phyloP scores from a whole-genome alignment of 2,888 invertebrate genomes.

The Sinhomidia bicolor region DNA sequence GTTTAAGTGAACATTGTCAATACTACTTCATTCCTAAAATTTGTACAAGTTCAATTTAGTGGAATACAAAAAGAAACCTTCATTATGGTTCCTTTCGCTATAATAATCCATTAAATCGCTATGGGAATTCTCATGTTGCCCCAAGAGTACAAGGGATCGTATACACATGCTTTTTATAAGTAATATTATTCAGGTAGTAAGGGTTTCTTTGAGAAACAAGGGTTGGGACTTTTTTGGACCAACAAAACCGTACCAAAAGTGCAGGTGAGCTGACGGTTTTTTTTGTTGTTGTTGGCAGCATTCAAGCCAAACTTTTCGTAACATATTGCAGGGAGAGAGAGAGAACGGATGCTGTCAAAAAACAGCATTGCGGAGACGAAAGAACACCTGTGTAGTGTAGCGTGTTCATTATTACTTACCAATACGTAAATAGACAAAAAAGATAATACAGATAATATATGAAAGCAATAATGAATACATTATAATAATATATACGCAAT shows the following conservation, averaged over 20 bases:
- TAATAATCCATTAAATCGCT: too few relatives aligned
- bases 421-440: not conserved
- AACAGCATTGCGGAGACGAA: slow-evolving; percentile 1
- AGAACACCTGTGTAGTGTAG: slow-evolving; percentile 50
- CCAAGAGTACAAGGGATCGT: not conserved
- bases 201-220: not conserved
- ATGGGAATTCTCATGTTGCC: not conserved
- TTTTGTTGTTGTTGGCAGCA: not conserved
- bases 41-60: too few relatives aligned
- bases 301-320: slow-evolving; percentile 20
- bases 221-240: not conserved
- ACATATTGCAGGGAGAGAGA: not conserved
- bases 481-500: not conserved
- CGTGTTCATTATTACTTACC: not conserved
- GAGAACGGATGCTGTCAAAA: slow-evolving; percentile 42
- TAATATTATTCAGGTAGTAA: not conserved
- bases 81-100: too few relatives aligned
- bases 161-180: not conserved
- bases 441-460: too few relatives aligned
- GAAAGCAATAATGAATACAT: not conserved
- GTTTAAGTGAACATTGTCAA: too few relatives aligned
- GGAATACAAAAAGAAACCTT: too few relatives aligned
- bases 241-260: not conserved
- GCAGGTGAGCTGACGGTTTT: not conserved
- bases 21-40: too few relatives aligned